These are phyloP conservation scores for Eupithecia insigniata DNA, from an alignment of 2,888 invertebrate species.

Conservation along the genomic window DNA sequence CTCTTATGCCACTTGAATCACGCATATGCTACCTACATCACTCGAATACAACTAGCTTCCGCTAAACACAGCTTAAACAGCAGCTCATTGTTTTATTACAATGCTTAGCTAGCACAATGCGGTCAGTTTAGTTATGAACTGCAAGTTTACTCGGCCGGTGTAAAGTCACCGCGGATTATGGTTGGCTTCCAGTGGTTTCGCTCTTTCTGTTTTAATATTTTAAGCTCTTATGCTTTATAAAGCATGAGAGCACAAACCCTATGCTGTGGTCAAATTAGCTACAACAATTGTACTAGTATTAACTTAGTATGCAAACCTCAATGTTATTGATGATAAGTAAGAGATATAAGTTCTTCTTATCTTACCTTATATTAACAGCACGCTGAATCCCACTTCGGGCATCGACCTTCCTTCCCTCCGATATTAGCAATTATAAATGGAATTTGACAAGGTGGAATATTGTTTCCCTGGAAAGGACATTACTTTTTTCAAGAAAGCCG, in stretches of 20 bases:
- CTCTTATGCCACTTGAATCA: neutral
- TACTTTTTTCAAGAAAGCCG: neutral
- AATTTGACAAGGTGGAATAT: neutral
- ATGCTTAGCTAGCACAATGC: conserved; percentile 22
- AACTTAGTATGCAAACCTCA: neutral
- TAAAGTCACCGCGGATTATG: conserved; percentile 8
- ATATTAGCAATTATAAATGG: neutral
- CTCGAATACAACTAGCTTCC: neutral
- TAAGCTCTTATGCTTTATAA: neutral
- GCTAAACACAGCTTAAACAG: conserved; percentile 23
- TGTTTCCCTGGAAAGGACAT: neutral
- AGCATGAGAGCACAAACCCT: too few relatives aligned
- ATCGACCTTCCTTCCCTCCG: neutral
- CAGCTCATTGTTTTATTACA: conserved; percentile 28
- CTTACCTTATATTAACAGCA: too few relatives aligned
- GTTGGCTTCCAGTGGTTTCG: conserved; percentile 1
- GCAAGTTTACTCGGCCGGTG: conserved; percentile 20
- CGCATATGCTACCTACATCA: neutral
- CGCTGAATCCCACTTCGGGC: too few relatives aligned
- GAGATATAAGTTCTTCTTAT: too few relatives aligned
- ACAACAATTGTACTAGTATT: neutral
- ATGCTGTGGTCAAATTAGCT: conserved; percentile 4
- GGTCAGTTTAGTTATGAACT: conserved; percentile 27
- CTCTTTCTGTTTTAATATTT: neutral
- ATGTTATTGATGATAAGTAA: neutral